Evolutionary conservation across 2,113 vertebrate genomes (phyloP).

Genomic region (Neotoma lepida): DNA sequence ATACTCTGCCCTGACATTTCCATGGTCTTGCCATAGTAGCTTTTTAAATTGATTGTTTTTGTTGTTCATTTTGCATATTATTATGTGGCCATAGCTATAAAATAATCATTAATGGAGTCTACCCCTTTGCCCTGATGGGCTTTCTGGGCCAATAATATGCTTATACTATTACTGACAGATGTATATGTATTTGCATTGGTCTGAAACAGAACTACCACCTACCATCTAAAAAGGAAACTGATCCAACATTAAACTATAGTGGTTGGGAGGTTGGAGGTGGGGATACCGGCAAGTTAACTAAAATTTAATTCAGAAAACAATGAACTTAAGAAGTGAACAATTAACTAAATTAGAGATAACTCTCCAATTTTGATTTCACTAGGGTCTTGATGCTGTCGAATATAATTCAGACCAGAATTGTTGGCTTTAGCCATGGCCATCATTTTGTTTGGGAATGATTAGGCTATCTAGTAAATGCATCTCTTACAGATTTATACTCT

Average conservation of each 20-base stretch:
- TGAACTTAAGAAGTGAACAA: slow-evolving; percentile 28
- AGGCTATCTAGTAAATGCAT: not conserved
- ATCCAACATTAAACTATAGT: not conserved
- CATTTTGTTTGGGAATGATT: not conserved
- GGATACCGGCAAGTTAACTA: slow-evolving; percentile 20
- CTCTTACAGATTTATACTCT: not conserved
- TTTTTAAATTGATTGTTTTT: not conserved
- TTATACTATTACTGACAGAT: not conserved
- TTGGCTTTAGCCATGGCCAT: not conserved
- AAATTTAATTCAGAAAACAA: slow-evolving; percentile 64
- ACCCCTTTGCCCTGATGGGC: not conserved
- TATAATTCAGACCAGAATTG: not conserved
- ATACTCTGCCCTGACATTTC: not conserved
- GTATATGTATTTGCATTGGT: not conserved
- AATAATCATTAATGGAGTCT: not conserved
- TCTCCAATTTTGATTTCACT: slow-evolving; percentile 16
- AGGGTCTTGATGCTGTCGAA: not conserved
- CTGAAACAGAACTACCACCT: not conserved
- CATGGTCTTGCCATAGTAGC: not conserved
- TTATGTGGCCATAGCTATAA: not conserved
- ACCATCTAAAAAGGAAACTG: slow-evolving; percentile 14
- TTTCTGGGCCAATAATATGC: not conserved
- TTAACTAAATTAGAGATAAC: slow-evolving; percentile 22
- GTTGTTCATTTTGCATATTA: not conserved
- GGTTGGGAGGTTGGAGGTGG: not conserved